Percentiles rank a stretch among this genome's conserved stretches.
phyloP scores from a whole-genome alignment of 2,888 invertebrate species.

The Siphonodentalium dalli region DNA sequence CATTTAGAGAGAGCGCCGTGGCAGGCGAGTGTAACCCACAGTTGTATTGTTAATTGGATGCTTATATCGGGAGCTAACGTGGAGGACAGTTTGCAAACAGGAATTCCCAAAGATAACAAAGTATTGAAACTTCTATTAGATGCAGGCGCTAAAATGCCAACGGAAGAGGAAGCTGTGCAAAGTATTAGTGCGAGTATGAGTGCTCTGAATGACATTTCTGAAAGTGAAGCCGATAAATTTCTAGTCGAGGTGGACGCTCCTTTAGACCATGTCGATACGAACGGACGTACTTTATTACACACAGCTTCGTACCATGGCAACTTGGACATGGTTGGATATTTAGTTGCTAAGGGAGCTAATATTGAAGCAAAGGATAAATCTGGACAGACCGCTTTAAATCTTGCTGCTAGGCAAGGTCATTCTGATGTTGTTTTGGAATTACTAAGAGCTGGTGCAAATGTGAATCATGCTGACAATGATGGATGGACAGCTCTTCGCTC shows the following conservation, averaged over 20 bases:
- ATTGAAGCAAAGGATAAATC: slow-evolving; percentile 75
- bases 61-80: slow-evolving; percentile 65
- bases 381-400: slow-evolving; percentile 86
- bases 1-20: slow-evolving; percentile 65
- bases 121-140: slow-evolving; percentile 79
- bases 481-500: slow-evolving; percentile 72
- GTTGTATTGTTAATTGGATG: slow-evolving; percentile 80
- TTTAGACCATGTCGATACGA: slow-evolving; percentile 69
- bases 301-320: slow-evolving; percentile 87
- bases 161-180: slow-evolving; percentile 81
- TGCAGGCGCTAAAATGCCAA: slow-evolving; percentile 89
- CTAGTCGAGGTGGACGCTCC: slow-evolving; percentile 36
- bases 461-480: slow-evolving; percentile 67
- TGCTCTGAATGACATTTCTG: slow-evolving; percentile 31
- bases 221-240: slow-evolving; percentile 35
- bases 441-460: slow-evolving; percentile 61
- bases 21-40: slow-evolving; percentile 55
- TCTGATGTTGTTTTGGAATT: slow-evolving; percentile 65
- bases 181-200: slow-evolving; percentile 42
- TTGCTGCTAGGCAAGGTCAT: slow-evolving; percentile 68
- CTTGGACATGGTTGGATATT: slow-evolving; percentile 84
- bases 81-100: slow-evolving; percentile 51
- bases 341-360: slow-evolving; percentile 75
- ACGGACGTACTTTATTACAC: slow-evolving; percentile 77
- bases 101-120: slow-evolving; percentile 58